Base-by-base conservation (phyloP, 2,113 vertebrate genomes). In the Poeciliopsis occidentalis region DNA sequence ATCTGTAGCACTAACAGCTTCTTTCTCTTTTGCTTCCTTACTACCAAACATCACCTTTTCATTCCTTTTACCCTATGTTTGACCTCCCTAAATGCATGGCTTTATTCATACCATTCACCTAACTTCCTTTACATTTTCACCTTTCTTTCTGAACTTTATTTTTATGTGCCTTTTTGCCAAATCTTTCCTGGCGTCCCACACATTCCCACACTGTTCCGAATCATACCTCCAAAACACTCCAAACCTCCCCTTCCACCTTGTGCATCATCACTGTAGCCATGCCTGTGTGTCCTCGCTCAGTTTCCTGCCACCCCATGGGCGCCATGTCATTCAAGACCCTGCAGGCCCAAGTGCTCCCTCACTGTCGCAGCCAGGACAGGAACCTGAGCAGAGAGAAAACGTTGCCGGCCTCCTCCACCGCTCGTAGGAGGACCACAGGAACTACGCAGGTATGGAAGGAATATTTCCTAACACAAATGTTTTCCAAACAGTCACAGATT, bases 271-370 rank as follows among this genome's bases (percentile, higher is more conserved):
- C 85, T 75, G 87, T 96, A 99, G 98, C 97, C 95, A 96, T 96
- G 93, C 98, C 96, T 96, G 91, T 99, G 95, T 99, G 98, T 98
- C 98, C 97, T 94, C 97, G 97, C 96, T 99, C 97, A 98, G 97
- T 96, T 79, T 99, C 97, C 94, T 98, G 96, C 96, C 97, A 97
- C 92, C 96, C 96, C 89, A 94, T 95, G 96, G 96, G 95, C 84
- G 93, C 95, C 92, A 93, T 95, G 92, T 95, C 96, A 92, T 96
- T 95, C 95, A 99, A 96, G 95, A 83, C 94, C 84, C 82, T 95
- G 91, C 96, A 85, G 92, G 94, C 94, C 80, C 97, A 82, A 75
- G 88, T 85, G 0, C 82, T 95, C 26, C 95, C 95, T 29, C 89
- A 87, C 85, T 92, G 93, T 88, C 97, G 95, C 91, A 95, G 94